These are phyloP conservation scores for Strigamia crassipes DNA, from an alignment of 2,888 invertebrate species.

Conservation along the genomic window DNA sequence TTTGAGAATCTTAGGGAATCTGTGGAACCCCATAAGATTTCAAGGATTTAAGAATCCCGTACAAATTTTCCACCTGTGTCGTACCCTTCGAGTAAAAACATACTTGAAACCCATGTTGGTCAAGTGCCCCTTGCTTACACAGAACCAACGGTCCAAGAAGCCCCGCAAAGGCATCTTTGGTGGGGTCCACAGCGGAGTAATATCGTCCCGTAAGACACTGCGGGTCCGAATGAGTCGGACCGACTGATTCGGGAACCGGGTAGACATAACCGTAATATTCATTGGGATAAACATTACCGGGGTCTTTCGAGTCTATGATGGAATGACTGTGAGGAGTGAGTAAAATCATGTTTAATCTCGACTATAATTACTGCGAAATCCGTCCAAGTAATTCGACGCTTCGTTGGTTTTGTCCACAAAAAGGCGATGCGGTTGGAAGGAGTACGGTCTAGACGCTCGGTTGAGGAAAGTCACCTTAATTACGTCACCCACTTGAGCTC, in stretches of 20 bases:
- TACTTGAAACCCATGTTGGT: conserved; percentile 51
- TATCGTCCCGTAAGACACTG: conserved; percentile 52
- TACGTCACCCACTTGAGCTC: conserved; percentile 55
- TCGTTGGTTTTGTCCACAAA: conserved; percentile 27
- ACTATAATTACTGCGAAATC: conserved; percentile 1
- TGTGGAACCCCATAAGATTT: too few species aligned
- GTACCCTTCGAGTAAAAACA: neutral
- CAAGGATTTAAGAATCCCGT: too few species aligned
- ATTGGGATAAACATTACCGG: neutral
- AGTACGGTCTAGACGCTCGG: conserved; percentile 49
- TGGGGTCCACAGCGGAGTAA: conserved; percentile 51
- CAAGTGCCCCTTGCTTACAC: conserved; percentile 50
- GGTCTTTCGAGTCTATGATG: neutral
- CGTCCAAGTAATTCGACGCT: conserved; percentile 26
- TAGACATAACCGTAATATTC: conserved; percentile 41
- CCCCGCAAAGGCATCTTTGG: conserved; percentile 51
- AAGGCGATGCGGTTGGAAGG: conserved; percentile 44
- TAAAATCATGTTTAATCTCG: neutral
- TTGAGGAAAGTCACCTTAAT: conserved; percentile 51
- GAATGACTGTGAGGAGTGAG: conserved; percentile 5
- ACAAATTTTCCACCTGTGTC: too few species aligned
- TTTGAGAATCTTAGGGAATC: too few species aligned
- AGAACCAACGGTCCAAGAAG: conserved; percentile 51
- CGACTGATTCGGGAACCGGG: conserved; percentile 50
- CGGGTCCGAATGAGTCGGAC: conserved; percentile 51